Evolutionary conservation across 2,888 invertebrate genomes (phyloP).

Genomic region (Hydrotaea diabolus): DNA sequence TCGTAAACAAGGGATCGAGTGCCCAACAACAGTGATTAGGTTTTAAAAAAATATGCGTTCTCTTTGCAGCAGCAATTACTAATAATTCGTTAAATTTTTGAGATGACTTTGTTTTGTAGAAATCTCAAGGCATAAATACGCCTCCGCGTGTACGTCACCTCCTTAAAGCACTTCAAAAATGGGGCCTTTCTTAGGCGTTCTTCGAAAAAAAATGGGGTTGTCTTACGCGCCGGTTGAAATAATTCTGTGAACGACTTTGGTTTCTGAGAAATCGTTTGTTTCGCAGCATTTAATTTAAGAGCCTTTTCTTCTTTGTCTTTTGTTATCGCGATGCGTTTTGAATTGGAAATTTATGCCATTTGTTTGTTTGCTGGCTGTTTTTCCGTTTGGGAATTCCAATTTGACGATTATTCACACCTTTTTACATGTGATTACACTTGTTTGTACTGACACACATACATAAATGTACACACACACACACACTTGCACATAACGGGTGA

Average conservation of each 20-base stretch:
- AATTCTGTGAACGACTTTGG: not conserved
- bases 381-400: not conserved
- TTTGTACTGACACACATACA: too few relatives aligned
- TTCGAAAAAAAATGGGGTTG: not conserved
- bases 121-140: too few relatives aligned
- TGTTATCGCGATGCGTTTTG: not conserved
- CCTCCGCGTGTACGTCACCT: too few relatives aligned
- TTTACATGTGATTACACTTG: not conserved
- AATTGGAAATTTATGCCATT: slow-evolving; percentile 9
- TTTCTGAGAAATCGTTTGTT: not conserved
- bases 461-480: not conserved
- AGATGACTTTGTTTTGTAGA: not conserved
- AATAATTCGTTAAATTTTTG: not conserved
- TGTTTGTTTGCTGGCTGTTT: not conserved
- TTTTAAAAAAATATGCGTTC: too few relatives aligned
- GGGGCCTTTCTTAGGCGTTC: not conserved
- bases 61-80: not conserved
- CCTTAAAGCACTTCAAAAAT: too few relatives aligned
- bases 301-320: not conserved
- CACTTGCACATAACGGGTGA: not conserved
- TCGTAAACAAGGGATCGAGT: too few relatives aligned
- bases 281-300: slow-evolving; percentile 13
- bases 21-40: too few relatives aligned
- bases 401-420: not conserved
- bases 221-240: too few relatives aligned